phyloP scores from a whole-genome alignment of 2,888 invertebrate genomes.

The Acrocyrtus sp. region DNA sequence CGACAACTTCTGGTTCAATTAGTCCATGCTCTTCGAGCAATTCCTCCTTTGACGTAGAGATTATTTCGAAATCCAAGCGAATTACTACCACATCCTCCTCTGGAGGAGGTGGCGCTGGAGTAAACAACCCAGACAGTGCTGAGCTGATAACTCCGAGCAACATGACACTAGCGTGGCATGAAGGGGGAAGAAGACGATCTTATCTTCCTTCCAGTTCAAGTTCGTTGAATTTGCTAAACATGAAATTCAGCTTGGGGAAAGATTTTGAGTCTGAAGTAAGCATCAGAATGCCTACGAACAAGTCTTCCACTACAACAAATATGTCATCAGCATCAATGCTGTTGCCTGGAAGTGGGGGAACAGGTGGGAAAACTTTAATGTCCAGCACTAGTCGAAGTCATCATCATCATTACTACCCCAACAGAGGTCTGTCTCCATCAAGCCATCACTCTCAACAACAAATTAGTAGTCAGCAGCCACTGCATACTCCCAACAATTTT shows the following conservation, averaged over 20 bases:
- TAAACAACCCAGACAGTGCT: not conserved
- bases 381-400: slow-evolving; percentile 29
- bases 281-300: slow-evolving; percentile 49
- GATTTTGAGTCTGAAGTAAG: slow-evolving; percentile 59
- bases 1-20: slow-evolving; percentile 35
- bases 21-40: slow-evolving; percentile 51
- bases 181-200: slow-evolving; percentile 42
- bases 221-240: slow-evolving; percentile 54
- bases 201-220: slow-evolving; percentile 51
- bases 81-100: slow-evolving; percentile 36
- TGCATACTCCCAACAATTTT: slow-evolving; percentile 12
- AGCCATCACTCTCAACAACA: slow-evolving; percentile 14
- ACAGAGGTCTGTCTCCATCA: slow-evolving; percentile 32
- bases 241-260: slow-evolving; percentile 56
- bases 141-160: slow-evolving; percentile 33
- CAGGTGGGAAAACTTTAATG: slow-evolving; percentile 21
- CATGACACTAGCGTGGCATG: slow-evolving; percentile 41
- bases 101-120: slow-evolving; percentile 9
- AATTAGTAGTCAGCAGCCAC: not conserved
- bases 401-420: slow-evolving; percentile 20
- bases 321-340: slow-evolving; percentile 7
- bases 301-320: slow-evolving; percentile 26
- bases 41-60: slow-evolving; percentile 60
- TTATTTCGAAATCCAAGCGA: slow-evolving; percentile 58
- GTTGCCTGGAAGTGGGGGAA: slow-evolving; percentile 25